Percentiles rank a stretch among this genome's conserved stretches.
Conservation (phyloP, 2,797 vertebrate genomes). For the Characodon lateralis region DNA sequence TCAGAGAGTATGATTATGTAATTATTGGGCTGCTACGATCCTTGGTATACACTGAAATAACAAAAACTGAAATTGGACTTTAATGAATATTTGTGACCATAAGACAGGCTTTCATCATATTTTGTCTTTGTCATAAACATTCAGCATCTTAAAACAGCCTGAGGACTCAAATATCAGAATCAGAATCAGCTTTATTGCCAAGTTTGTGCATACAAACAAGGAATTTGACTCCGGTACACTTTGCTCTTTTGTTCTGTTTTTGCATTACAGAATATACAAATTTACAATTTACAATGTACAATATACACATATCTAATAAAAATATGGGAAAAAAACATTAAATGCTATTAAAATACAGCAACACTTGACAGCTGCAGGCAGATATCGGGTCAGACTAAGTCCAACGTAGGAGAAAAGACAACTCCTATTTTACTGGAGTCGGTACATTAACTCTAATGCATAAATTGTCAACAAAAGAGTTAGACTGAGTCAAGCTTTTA, state of each 20-base stretch:
- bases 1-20: no score
- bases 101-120: neutral
- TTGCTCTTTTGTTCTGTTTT: no score
- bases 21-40: neutral
- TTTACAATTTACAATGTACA: no score
- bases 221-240: no score
- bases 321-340: neutral
- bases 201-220: no score
- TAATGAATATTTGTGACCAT: neutral
- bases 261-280: no score
- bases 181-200: no score
- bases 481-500: neutral
- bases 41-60: neutral
- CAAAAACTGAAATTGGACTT: neutral
- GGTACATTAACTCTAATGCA: conserved; percentile 1
- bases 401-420: neutral
- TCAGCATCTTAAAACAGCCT: neutral
- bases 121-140: neutral
- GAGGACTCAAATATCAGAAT: neutral
- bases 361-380: neutral
- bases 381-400: neutral
- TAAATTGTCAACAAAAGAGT: conserved; percentile 1
- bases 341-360: conserved; percentile 1
- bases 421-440: neutral
- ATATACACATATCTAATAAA: no score